Conservation (phyloP, 2,113 vertebrate species). For the Scomber colias region DNA sequence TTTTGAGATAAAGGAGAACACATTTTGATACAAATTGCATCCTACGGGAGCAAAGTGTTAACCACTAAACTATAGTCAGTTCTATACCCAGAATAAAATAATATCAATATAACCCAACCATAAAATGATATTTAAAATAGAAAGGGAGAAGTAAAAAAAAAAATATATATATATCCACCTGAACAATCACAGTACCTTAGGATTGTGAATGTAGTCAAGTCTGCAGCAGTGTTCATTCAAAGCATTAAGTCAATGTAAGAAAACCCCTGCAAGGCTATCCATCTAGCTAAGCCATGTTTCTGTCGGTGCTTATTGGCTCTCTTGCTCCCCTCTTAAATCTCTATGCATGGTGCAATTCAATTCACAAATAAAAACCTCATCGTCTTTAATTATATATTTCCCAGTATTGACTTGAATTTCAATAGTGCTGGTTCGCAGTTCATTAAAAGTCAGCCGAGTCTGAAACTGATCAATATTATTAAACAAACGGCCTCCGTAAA, state of each 20-base stretch:
- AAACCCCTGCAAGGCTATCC: slow-evolving; percentile 53
- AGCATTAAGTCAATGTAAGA: slow-evolving; percentile 40
- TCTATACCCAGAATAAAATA: neutral
- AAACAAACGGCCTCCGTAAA: slow-evolving; percentile 73
- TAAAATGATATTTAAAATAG: neutral
- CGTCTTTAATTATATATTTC: slow-evolving; percentile 83
- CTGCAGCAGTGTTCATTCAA: slow-evolving; percentile 16
- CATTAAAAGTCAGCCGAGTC: slow-evolving; percentile 82
- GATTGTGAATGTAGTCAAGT: neutral
- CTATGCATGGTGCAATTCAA: slow-evolving; percentile 57
- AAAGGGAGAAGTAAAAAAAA: neutral
- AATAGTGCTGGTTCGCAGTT: slow-evolving; percentile 76
- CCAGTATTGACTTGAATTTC: slow-evolving; percentile 79
- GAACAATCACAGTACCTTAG: neutral
- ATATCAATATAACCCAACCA: slow-evolving; percentile 3
- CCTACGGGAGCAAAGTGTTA: no score
- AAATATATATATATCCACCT: neutral
- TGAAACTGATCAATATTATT: slow-evolving; percentile 83
- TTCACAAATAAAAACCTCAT: slow-evolving; percentile 79
- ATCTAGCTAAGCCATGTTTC: slow-evolving; percentile 41
- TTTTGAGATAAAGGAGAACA: no score
- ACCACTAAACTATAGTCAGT: neutral
- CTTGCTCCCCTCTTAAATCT: slow-evolving; percentile 57
- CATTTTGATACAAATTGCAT: no score
- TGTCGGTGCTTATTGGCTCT: slow-evolving; percentile 48